Conservation (phyloP, 2,113 vertebrate species). For the Pipra filicauda region DNA sequence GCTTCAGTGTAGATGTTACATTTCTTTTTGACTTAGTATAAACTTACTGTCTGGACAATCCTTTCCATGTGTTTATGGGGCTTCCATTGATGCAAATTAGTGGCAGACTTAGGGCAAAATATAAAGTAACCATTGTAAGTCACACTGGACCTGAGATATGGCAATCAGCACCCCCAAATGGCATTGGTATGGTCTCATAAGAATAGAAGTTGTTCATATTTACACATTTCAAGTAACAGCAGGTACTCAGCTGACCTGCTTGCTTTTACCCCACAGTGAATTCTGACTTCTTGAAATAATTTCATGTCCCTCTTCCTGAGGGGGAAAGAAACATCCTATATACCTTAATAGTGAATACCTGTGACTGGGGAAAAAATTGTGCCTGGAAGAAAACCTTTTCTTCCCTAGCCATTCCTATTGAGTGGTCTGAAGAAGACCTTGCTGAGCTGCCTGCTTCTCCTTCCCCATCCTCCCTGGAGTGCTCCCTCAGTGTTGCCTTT, state of each 20-base stretch:
- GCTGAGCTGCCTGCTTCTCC: not conserved
- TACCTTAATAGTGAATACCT: not conserved
- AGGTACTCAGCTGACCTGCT: not conserved
- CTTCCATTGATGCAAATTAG: not conserved
- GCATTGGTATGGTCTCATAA: not conserved
- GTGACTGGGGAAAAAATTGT: not conserved
- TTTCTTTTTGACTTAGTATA: not conserved
- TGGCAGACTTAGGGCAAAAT: not conserved
- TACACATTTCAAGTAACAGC: not conserved
- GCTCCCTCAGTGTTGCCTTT: fast-evolving
- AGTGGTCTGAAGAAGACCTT: not conserved
- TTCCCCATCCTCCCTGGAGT: not conserved
- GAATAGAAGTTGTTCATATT: not conserved
- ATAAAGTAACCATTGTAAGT: not conserved
- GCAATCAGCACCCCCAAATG: not conserved
- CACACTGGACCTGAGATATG: not conserved
- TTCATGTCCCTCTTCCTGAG: not conserved
- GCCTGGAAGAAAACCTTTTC: not conserved
- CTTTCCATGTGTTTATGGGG: fast-evolving
- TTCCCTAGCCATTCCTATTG: not conserved
- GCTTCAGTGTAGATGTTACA: not conserved
- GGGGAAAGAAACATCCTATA: not conserved
- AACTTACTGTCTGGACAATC: not conserved
- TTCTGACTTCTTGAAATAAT: not conserved
- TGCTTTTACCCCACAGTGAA: not conserved